Evolutionary conservation across 2,113 vertebrate species (phyloP).

Genomic region (Ammospiza caudacuta): DNA sequence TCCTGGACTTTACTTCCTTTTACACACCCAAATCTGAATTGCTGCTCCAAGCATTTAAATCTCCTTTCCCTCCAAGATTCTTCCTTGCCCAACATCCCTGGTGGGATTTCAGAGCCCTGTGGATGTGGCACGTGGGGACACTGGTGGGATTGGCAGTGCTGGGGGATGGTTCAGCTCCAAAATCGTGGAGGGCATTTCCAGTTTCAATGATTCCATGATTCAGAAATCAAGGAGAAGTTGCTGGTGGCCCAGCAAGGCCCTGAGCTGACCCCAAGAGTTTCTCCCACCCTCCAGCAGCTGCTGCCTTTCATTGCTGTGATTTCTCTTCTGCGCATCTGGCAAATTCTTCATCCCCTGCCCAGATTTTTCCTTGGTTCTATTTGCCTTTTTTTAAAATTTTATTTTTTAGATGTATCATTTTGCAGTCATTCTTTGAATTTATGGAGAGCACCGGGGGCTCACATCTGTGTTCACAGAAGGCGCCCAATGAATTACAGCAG

Average conservation of each 20-base stretch:
- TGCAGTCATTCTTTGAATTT: background rate
- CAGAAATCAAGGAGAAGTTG: background rate
- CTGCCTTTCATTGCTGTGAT: background rate
- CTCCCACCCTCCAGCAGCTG: background rate
- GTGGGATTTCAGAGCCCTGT: accelerated
- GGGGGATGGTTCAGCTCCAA: background rate
- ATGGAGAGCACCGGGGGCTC: background rate
- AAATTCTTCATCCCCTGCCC: no score
- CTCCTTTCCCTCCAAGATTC: background rate
- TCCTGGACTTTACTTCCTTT: background rate
- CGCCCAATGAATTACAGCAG: background rate
- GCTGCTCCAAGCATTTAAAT: background rate
- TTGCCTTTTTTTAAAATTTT: accelerated
- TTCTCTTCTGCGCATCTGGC: background rate
- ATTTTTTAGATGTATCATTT: background rate
- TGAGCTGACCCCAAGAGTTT: background rate
- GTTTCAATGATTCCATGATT: background rate
- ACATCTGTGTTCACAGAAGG: background rate
- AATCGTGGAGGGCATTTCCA: background rate
- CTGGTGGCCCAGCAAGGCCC: background rate
- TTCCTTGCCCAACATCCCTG: background rate
- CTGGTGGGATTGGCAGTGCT: background rate
- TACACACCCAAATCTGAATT: no score
- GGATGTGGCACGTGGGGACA: background rate
- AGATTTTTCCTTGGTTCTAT: background rate